Conservation (phyloP, 2,113 vertebrate species). For the Microcebus lehilahytsara region DNA sequence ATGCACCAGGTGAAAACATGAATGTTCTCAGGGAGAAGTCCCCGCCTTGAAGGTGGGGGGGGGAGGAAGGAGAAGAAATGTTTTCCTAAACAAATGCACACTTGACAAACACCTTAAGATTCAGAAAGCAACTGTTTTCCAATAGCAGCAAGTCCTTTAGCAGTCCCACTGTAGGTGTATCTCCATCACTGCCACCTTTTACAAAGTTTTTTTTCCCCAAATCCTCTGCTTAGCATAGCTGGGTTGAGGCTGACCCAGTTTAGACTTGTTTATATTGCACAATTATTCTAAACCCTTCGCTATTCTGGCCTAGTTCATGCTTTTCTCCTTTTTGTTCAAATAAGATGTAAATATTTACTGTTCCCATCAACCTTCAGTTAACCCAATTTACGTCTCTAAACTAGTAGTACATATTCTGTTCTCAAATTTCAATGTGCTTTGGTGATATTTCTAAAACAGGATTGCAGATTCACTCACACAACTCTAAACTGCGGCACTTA, state of each 20-base stretch:
- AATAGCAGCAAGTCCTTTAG: background rate
- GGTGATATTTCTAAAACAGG: background rate
- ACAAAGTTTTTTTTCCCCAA: background rate
- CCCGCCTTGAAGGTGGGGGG: accelerated
- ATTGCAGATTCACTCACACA: background rate
- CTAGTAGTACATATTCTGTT: accelerated
- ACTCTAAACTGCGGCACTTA: background rate
- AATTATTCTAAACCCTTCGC: background rate
- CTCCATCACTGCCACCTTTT: background rate
- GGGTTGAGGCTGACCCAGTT: too few species aligned
- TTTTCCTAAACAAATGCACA: background rate
- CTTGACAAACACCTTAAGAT: background rate
- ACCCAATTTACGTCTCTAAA: background rate
- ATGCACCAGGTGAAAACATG: background rate
- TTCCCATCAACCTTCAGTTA: background rate
- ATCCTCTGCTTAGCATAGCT: background rate
- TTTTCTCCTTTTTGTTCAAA: background rate
- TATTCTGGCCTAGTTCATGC: background rate
- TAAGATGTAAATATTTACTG: background rate
- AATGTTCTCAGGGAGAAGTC: accelerated
- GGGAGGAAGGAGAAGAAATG: background rate
- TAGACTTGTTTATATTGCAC: background rate
- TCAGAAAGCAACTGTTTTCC: background rate
- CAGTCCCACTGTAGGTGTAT: background rate
- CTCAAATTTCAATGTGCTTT: accelerated